These are phyloP conservation scores for Oryzias sinensis DNA, from an alignment of 2,797 vertebrate species.

Conservation along the genomic window DNA sequence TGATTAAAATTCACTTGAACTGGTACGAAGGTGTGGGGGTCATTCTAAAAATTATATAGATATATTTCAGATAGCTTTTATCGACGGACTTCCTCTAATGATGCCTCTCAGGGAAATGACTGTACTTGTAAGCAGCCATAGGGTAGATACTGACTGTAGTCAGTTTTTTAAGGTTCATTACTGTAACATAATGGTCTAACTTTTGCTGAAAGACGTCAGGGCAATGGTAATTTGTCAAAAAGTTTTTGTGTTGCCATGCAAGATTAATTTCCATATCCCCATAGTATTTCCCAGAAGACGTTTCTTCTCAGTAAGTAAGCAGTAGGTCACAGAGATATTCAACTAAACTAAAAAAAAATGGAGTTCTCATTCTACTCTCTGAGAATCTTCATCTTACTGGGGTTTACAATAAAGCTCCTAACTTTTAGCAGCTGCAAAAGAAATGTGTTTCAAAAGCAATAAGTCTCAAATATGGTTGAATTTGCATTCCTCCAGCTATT, in stretches of 20 bases:
- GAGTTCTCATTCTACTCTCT: conserved; percentile 10
- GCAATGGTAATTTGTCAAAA: conserved; percentile 81
- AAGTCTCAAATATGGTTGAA: conserved; percentile 29
- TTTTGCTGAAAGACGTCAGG: conserved; percentile 65
- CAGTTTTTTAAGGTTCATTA: conserved; percentile 74
- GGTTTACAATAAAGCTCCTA: no score
- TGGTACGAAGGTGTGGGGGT: conserved; percentile 45
- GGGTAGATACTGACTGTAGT: conserved; percentile 64
- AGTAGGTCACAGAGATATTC: conserved; percentile 70
- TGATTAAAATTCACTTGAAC: conserved; percentile 60
- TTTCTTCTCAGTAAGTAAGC: conserved; percentile 70
- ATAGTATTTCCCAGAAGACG: conserved; percentile 75
- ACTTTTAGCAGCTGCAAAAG: conserved; percentile 18
- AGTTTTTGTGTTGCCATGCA: conserved; percentile 71
- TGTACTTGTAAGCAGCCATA: conserved; percentile 64
- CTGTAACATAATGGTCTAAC: conserved; percentile 72
- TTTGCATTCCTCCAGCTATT: conserved; percentile 13
- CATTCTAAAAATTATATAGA: conserved; percentile 48
- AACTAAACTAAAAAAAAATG: conserved; percentile 38
- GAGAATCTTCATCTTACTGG: conserved; percentile 25
- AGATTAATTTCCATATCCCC: conserved; percentile 79
- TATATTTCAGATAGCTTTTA: conserved; percentile 66
- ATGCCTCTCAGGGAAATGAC: conserved; percentile 67
- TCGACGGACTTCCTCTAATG: conserved; percentile 77
- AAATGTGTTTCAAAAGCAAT: conserved; percentile 26